Evolutionary conservation across 2,888 invertebrate species (phyloP).

Genomic region (Machimus rusticus): DNA sequence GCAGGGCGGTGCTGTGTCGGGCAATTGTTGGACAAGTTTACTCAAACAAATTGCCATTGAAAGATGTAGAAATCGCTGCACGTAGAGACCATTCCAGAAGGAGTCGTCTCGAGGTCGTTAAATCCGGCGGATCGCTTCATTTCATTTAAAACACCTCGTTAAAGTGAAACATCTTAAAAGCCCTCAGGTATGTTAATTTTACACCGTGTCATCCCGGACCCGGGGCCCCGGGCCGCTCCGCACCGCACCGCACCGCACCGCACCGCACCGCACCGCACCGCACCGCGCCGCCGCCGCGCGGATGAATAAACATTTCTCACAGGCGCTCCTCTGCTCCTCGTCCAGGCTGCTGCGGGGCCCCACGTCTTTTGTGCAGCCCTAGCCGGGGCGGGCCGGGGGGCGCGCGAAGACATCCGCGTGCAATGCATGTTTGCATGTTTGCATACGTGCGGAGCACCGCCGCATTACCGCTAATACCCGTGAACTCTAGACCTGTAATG

Average conservation of each 20-base stretch:
- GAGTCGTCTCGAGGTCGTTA: neutral
- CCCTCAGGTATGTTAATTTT: conserved; percentile 9
- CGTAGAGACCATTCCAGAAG: neutral
- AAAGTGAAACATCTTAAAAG: neutral
- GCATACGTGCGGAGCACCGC: neutral
- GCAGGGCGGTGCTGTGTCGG: neutral
- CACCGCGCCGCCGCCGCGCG: no score
- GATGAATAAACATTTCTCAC: neutral
- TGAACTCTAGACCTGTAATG: conserved; percentile 24
- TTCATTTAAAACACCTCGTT: conserved; percentile 6
- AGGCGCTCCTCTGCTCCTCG: neutral
- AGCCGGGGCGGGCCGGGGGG: neutral
- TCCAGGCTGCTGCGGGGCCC: neutral
- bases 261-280: no score
- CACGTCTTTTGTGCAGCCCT: neutral
- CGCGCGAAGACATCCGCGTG: neutral
- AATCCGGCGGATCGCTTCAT: neutral
- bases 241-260: no score
- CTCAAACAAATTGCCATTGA: neutral
- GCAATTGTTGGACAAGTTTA: neutral
- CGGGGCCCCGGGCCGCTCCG: no score
- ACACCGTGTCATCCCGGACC: neutral
- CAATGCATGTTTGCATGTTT: neutral
- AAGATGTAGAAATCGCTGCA: neutral
- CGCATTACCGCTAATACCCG: conserved; percentile 7